Evolutionary conservation across 2,888 invertebrate genomes (phyloP), one percentile per base, ranked within the genome.

Genomic region (Drosophila infuscata): DNA sequence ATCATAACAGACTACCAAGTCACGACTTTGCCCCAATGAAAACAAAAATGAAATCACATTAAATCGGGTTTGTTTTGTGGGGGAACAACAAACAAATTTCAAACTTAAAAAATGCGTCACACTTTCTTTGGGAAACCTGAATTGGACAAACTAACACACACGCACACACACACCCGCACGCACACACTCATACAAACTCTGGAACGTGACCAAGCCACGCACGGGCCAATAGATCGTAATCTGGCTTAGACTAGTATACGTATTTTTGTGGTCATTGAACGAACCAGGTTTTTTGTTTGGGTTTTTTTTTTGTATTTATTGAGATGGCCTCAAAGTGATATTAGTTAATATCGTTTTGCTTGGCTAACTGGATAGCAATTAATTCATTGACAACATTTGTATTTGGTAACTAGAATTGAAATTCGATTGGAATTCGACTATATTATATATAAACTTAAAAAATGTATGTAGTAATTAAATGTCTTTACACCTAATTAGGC

Each of bases 171-270:
- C 38, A 36, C 6, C 6, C 38, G 2, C 9, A 9, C 8, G n/a
- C 43, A 43, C 20, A 12, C 20, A 20, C 12, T 7, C 29, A 29
- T 3, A 49, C 41, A 20, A 0, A 33, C 12, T 53, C 30, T 32
- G 43, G 60, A 89, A 74, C 83, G 86, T 85, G 88, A 82, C 72
- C 70, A 70, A 30, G 69, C 57, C 70, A 76, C 58, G 58, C 56
- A 52, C 35, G 33, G 2, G 11, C 11, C 17, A 30, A 20, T 32
- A 30, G 46, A 57, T 43, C 32, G 0, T 8, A 17, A 61, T 38
- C 57, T 51, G 17, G 48, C 48, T 15, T 9, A 43, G 59, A 53
- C n/a, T 30, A 32, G 33, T 29, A 12, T 48, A 43, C 1, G 20
- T 20, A 46, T 29, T 8, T 35, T 60, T 17, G 25, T 52, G 51